Evolutionary conservation across 2,113 vertebrate genomes (phyloP), one percentile per base, ranked within the genome.

Genomic region (Albula glossodonta): DNA sequence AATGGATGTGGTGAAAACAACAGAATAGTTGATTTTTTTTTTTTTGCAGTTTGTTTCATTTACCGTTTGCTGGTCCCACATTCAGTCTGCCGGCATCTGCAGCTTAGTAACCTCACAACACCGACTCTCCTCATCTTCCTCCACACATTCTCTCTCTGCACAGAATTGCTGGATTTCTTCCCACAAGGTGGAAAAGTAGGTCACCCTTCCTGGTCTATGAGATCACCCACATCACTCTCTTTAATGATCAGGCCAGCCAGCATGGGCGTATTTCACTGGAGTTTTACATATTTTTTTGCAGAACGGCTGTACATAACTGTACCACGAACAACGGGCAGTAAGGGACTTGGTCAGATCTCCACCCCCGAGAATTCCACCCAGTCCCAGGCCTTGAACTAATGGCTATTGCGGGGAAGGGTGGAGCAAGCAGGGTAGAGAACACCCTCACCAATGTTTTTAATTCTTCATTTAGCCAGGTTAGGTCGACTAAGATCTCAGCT

Each of bases 151-250:
- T 31, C 22, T 74, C 63, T 70, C 63, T 4, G 51, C 77, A 12
- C 51, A 22, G 9, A 13, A 12, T 51, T 10, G 6, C 82, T 19
- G 2, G 4, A 31, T 48, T 66, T 51, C 17, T 78, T 15, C 66
- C 80, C 80, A 15, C 70, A 53, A 15, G 11, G n/a, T 9, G 31
- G 17, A 74, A 86, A 83, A 4, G 70, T 57, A 63, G 66, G 81
- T 86, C 41, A 41, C 81, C 83, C 8, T 9, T 17, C 53, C 11
- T 4, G 9, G 81, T 63, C 51, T 82, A 74, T 83, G 51, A 57
- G 66, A 86, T 83, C 82, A 86, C 80, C 51, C 25, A 63, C 81
- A 15, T 78, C 52, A 78, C 81, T 74, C 17, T 82, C 85, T 70
- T 78, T 82, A 82, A 83, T 50, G 66, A 56, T 49, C 19, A 48